Conservation (phyloP, 2,888 invertebrate species). For the Drosophila suboccidentalis region DNA sequence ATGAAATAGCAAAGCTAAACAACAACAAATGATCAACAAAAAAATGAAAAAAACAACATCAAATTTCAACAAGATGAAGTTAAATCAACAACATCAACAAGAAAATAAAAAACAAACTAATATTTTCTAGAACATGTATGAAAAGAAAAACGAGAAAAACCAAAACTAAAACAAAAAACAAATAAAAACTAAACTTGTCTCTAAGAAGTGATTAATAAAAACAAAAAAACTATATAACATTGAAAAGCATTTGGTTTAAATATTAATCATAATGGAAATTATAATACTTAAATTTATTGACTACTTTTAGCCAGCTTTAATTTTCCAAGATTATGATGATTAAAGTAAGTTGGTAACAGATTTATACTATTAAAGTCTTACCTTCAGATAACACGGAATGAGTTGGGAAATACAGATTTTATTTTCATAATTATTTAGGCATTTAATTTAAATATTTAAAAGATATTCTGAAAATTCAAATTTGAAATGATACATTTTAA, state of each 20-base stretch:
- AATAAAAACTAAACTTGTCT: conserved; percentile 51
- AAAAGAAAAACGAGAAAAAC: conserved; percentile 38
- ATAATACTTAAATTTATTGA: background rate
- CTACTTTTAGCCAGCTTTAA: background rate
- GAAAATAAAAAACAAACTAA: conserved; percentile 34
- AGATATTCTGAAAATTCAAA: too few relatives aligned
- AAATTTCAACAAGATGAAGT: conserved; percentile 28
- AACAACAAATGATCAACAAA: conserved; percentile 25
- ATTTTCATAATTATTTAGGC: too few relatives aligned
- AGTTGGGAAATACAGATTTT: too few relatives aligned
- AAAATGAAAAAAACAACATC: conserved; percentile 9
- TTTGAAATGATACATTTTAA: too few relatives aligned
- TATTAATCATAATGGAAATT: background rate
- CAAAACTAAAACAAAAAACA: conserved; percentile 18
- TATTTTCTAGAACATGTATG: conserved; percentile 73
- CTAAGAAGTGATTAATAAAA: conserved; percentile 72
- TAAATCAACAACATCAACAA: conserved; percentile 23
- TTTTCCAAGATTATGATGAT: background rate
- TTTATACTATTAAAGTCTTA: too few relatives aligned
- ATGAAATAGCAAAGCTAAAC: conserved; percentile 67
- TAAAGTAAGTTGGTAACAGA: background rate
- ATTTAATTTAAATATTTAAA: too few relatives aligned
- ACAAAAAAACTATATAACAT: conserved; percentile 27
- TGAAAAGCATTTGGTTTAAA: background rate
- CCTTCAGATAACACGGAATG: too few relatives aligned